Evolutionary conservation across 2,113 vertebrate species (phyloP).

Genomic region (Passer montanus): DNA sequence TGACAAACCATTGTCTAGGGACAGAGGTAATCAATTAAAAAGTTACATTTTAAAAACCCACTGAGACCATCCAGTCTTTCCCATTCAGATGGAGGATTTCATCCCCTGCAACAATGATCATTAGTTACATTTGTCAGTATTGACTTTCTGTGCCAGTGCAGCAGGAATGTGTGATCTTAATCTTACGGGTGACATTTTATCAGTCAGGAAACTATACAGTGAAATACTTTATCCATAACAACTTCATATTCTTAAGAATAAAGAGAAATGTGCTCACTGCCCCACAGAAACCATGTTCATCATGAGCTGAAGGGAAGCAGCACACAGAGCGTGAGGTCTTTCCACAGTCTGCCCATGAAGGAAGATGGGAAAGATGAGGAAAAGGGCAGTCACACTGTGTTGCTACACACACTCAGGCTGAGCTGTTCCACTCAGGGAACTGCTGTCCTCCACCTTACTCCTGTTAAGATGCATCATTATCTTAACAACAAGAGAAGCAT

Average conservation of each 20-base stretch:
- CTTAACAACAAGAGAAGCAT: background rate
- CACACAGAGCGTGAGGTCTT: rapidly evolving
- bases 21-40: background rate
- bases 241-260: background rate
- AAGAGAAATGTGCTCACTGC: background rate
- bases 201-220: background rate
- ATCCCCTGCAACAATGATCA: background rate
- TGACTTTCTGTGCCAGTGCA: background rate
- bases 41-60: background rate
- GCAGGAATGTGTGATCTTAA: background rate
- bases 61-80: background rate
- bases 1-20: background rate
- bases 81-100: background rate
- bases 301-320: background rate
- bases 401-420: rapidly evolving
- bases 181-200: background rate
- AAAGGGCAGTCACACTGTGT: rapidly evolving
- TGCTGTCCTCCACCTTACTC: background rate
- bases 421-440: rapidly evolving
- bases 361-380: background rate
- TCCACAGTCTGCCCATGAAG: background rate
- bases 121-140: background rate
- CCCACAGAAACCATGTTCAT: background rate
- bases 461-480: background rate
- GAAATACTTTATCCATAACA: background rate